Evolutionary conservation across 2,113 vertebrate genomes (phyloP).

Genomic region (Pluvianellus socialis): DNA sequence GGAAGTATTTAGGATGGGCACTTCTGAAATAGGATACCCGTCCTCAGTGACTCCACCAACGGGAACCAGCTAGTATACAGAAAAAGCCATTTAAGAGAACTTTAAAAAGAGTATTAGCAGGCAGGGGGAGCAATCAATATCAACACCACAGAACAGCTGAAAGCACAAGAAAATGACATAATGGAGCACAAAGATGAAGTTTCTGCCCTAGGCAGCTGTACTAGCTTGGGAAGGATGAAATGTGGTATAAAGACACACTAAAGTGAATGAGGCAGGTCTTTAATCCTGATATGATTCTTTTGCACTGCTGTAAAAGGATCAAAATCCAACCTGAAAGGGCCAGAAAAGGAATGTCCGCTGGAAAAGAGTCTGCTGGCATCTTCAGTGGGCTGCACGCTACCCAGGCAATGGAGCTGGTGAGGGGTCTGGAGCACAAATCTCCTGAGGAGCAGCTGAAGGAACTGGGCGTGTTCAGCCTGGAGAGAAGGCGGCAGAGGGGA

Average conservation of each 20-base stretch:
- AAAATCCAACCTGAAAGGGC: not conserved
- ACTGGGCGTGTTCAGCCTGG: not conserved
- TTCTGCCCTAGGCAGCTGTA: not conserved
- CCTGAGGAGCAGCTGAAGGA: not conserved
- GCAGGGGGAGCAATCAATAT: not conserved
- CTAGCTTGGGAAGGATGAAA: not conserved
- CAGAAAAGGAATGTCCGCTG: not conserved
- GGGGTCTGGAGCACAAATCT: not conserved
- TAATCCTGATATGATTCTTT: not conserved
- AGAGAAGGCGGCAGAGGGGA: not conserved
- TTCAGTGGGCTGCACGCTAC: not conserved
- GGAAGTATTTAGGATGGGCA: accelerated
- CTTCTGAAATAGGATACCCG: not conserved
- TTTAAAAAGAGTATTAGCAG: not conserved
- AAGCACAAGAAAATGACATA: not conserved
- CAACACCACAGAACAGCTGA: not conserved
- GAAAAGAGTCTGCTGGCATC: not conserved
- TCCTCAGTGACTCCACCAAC: not conserved
- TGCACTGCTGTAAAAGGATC: not conserved
- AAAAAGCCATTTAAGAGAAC: not conserved
- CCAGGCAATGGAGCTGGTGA: not conserved
- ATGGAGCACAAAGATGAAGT: not conserved
- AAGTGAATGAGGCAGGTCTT: not conserved
- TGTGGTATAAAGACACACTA: not conserved
- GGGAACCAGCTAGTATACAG: not conserved